Evolutionary conservation across 1,140 invertebrate species (phyloP).

Genomic region (Camponotus floridanus): DNA sequence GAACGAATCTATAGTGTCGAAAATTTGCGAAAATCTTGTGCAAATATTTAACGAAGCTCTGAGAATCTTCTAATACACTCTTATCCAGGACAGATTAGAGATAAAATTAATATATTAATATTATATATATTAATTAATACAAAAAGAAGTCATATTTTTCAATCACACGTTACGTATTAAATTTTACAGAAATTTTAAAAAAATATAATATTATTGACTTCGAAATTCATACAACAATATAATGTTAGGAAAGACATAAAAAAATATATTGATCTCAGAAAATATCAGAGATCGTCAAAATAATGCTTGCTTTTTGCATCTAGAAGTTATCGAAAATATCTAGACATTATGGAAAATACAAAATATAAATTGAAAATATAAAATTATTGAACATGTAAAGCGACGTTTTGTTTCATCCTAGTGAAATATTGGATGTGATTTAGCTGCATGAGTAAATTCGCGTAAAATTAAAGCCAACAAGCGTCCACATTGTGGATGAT

Average conservation of each 20-base stretch:
- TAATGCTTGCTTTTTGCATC: neutral
- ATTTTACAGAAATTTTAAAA: neutral
- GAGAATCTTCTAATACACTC: neutral
- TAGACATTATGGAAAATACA: no score
- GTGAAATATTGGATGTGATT: conserved; percentile 1
- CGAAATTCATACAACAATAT: no score
- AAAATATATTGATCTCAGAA: neutral
- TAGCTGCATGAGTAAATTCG: neutral
- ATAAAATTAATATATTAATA: no score
- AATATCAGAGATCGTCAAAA: neutral
- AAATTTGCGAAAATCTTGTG: conserved; percentile 7
- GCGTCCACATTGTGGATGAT: neutral
- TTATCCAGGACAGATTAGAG: neutral
- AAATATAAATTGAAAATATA: neutral
- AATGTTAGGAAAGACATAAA: neutral
- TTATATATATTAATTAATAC: no score
- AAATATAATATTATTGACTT: no score
- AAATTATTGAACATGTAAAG: neutral
- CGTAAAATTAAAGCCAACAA: neutral
- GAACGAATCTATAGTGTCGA: conserved; percentile 7
- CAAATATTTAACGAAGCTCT: neutral
- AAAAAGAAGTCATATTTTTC: neutral
- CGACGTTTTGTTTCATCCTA: neutral
- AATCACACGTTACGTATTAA: neutral
- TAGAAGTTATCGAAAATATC: neutral